These are phyloP conservation scores for Mormyrus lacerda DNA, from an alignment of 2,113 vertebrate species.

Conservation along the genomic window DNA sequence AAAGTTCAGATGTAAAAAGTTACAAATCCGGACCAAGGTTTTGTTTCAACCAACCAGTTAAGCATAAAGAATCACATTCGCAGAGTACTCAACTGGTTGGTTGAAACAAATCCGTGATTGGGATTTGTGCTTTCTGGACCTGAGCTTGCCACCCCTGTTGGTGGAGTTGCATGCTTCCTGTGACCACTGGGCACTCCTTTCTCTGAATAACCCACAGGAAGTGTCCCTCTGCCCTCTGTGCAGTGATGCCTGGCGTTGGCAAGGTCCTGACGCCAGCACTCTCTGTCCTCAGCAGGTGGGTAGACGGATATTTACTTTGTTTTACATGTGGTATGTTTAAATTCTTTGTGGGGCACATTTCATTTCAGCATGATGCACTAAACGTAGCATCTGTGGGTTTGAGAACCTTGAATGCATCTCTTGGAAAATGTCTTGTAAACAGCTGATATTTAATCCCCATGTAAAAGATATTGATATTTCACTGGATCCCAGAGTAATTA, in stretches of 20 bases:
- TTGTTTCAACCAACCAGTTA: neutral
- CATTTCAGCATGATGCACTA: neutral
- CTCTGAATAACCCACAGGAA: neutral
- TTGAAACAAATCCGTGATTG: neutral
- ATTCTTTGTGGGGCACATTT: neutral
- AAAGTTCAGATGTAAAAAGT: neutral
- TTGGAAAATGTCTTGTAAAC: neutral
- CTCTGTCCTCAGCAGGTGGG: neutral
- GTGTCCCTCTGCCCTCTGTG: neutral
- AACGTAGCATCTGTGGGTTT: neutral
- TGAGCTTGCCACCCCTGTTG: neutral
- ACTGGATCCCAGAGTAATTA: neutral
- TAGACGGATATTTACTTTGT: neutral
- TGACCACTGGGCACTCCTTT: neutral
- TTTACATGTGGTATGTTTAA: neutral
- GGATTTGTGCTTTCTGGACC: neutral
- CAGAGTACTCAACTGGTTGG: neutral
- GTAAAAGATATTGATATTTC: neutral
- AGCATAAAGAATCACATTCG: neutral
- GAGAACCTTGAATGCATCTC: neutral
- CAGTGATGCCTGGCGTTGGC: neutral
- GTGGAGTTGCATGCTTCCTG: neutral
- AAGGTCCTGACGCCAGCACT: neutral
- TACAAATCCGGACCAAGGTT: neutral
- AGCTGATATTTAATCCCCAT: neutral